These are phyloP conservation scores for Magallana angulata DNA, from an alignment of 1,140 invertebrate genomes.

Conservation along the genomic window DNA sequence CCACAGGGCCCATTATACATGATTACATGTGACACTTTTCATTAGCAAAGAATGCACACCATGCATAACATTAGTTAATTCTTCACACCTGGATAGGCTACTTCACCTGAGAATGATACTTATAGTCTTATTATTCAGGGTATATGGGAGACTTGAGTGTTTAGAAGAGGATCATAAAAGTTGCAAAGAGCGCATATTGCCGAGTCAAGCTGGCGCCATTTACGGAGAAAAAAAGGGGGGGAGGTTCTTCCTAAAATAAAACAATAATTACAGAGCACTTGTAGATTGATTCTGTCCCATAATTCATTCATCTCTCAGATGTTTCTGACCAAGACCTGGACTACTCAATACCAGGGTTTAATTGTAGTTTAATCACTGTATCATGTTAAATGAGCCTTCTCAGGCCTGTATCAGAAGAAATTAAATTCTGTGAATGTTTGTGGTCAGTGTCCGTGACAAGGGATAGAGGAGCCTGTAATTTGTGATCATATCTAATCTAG, in stretches of 20 bases:
- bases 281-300: neutral
- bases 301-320: neutral
- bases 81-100: neutral
- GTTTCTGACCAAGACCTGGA: neutral
- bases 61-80: slow-evolving; percentile 14
- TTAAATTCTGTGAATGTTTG: slow-evolving; percentile 22
- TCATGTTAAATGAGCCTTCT: slow-evolving; percentile 24
- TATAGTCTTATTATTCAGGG: slow-evolving; percentile 7
- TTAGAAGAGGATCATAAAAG: neutral
- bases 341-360: neutral
- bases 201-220: neutral
- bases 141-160: neutral
- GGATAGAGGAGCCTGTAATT: slow-evolving; percentile 15
- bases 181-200: neutral
- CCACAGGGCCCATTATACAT: slow-evolving; percentile 16
- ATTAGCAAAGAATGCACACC: slow-evolving; percentile 10
- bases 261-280: neutral
- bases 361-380: slow-evolving; percentile 25
- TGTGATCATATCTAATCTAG: slow-evolving; percentile 34
- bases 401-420: neutral
- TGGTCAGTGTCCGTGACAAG: neutral
- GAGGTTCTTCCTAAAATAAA: neutral
- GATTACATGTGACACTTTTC: slow-evolving; percentile 34
- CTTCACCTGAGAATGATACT: slow-evolving; percentile 26
- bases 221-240: too few relatives aligned